Conservation (phyloP, 2,113 vertebrate genomes). For the Dryoscopus gambensis region DNA sequence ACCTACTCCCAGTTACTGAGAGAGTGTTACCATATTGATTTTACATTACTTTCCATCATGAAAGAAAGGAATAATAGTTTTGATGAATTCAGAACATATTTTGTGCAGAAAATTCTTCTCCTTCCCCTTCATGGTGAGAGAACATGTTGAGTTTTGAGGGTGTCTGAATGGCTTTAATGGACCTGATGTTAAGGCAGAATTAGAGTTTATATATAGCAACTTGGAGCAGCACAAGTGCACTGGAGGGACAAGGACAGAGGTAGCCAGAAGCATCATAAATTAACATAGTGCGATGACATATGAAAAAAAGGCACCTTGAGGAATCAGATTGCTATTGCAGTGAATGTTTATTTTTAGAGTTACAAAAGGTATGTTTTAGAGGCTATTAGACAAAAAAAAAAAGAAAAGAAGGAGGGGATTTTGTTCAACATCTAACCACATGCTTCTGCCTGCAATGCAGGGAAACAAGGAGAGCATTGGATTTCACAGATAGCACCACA, state of each 20-base stretch:
- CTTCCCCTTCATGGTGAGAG: fast-evolving
- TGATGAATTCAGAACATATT: not conserved
- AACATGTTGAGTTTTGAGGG: not conserved
- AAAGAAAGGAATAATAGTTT: not conserved
- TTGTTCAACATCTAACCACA: constrained; percentile 8
- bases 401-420: not conserved
- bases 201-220: not conserved
- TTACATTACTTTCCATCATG: not conserved
- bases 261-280: constrained; percentile 14
- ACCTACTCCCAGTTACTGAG: fast-evolving
- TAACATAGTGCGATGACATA: constrained; percentile 18
- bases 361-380: constrained; percentile 8
- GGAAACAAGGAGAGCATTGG: constrained; percentile 55
- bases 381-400: not conserved
- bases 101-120: not conserved
- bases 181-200: not conserved
- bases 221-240: not conserved
- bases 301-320: not conserved
- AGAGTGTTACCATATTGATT: not conserved
- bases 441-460: constrained; percentile 31
- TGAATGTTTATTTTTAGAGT: constrained; percentile 16
- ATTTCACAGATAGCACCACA: constrained; percentile 70
- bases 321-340: not conserved
- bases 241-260: not conserved
- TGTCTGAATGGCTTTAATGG: not conserved